phyloP scores from a whole-genome alignment of 1,140 invertebrate species.

The Macrotrachela quadricornifera region DNA sequence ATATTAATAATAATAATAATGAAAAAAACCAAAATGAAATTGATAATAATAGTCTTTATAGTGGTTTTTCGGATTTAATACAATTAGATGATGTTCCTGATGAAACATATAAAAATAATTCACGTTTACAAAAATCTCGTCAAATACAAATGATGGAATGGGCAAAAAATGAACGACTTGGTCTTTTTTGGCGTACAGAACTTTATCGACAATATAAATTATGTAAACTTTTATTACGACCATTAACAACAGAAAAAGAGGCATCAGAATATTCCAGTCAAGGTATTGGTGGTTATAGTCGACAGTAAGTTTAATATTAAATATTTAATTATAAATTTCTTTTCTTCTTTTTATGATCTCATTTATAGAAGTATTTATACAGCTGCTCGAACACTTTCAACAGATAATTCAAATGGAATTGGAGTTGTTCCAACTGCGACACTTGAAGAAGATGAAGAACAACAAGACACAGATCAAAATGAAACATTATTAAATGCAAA shows the following conservation, averaged over 20 bases:
- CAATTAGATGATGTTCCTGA: too few species aligned
- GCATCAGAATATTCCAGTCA: slow-evolving; percentile 20
- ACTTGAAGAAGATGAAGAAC: too few species aligned
- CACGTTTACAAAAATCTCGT: slow-evolving; percentile 17
- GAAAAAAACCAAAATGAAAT: not conserved
- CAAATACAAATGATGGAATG: slow-evolving; percentile 22
- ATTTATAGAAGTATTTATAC: too few species aligned
- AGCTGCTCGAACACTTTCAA: too few species aligned
- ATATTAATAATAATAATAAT: not conserved
- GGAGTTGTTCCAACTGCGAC: too few species aligned
- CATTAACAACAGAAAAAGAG: slow-evolving; percentile 17
- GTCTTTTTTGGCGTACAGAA: slow-evolving; percentile 24
- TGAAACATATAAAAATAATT: not conserved
- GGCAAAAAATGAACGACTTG: slow-evolving; percentile 23
- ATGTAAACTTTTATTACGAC: slow-evolving; percentile 23
- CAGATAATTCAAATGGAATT: too few species aligned
- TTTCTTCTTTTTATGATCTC: too few species aligned
- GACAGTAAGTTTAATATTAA: slow-evolving; percentile 11
- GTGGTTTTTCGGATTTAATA: too few species aligned
- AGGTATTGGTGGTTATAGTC: slow-evolving; percentile 25
- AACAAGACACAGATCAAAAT: too few species aligned
- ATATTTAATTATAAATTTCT: too few species aligned
- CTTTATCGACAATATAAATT: slow-evolving; percentile 28
- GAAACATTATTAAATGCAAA: too few species aligned
- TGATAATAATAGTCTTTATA: too few species aligned